Evolutionary conservation across 2,797 vertebrate genomes (phyloP).

Genomic region (Sebastes oblongus): DNA sequence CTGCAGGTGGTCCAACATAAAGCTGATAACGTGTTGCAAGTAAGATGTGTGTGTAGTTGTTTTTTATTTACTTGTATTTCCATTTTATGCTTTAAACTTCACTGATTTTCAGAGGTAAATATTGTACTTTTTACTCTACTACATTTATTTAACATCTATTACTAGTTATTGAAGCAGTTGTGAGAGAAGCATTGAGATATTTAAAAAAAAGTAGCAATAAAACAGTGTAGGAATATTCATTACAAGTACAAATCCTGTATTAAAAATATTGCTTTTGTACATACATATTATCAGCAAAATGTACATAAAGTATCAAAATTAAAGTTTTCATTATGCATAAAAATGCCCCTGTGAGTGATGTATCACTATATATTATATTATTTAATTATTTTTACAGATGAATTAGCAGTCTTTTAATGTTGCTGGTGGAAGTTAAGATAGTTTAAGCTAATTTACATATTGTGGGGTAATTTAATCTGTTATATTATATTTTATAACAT

Average conservation of each 20-base stretch:
- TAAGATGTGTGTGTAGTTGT: background rate
- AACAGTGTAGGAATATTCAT: background rate
- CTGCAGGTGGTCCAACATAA: conserved; percentile 21
- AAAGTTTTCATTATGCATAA: background rate
- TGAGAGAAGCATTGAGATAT: background rate
- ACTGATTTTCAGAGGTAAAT: background rate
- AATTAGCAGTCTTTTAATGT: background rate
- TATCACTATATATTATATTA: background rate
- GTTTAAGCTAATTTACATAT: background rate
- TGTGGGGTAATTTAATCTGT: background rate
- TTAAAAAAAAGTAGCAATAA: background rate
- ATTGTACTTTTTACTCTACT: background rate
- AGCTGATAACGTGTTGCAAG: background rate
- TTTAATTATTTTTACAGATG: background rate
- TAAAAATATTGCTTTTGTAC: background rate
- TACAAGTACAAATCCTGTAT: background rate
- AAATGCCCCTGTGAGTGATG: background rate
- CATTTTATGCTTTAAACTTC: background rate
- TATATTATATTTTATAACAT: too few species aligned
- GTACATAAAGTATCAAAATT: background rate
- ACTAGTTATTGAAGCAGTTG: background rate
- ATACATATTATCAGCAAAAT: background rate
- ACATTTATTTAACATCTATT: background rate
- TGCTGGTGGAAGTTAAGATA: background rate
- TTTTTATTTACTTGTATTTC: background rate